phyloP scores from a whole-genome alignment of 2,113 vertebrate species.

The Anseranas semipalmata region DNA sequence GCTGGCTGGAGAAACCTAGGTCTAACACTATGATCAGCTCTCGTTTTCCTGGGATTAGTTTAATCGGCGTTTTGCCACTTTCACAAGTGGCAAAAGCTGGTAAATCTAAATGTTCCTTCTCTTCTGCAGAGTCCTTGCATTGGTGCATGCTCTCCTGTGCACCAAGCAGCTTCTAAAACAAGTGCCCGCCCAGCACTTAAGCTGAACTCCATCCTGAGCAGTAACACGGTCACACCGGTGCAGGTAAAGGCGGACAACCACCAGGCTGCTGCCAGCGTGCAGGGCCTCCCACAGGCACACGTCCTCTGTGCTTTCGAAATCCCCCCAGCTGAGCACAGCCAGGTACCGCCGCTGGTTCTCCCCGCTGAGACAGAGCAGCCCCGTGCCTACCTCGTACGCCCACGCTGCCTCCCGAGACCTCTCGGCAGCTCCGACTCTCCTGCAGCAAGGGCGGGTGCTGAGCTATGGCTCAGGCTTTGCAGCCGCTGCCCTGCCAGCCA shows the following conservation, averaged over 20 bases:
- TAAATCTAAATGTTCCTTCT: neutral
- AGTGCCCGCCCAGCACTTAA: neutral
- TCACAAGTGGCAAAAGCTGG: neutral
- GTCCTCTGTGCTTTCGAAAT: neutral
- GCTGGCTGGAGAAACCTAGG: neutral
- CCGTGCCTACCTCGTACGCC: too few species aligned
- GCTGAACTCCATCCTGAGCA: neutral
- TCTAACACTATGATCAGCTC: neutral
- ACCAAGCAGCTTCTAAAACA: neutral
- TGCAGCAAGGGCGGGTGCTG: too few species aligned
- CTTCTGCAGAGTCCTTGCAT: neutral
- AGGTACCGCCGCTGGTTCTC: too few species aligned
- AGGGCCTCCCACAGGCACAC: rapidly evolving
- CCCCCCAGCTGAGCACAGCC: neutral
- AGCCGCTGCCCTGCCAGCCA: rapidly evolving
- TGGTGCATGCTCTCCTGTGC: neutral
- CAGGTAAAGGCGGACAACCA: neutral
- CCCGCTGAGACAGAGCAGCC: too few species aligned
- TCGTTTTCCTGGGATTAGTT: neutral
- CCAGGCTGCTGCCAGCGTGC: neutral
- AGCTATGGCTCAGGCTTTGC: too few species aligned
- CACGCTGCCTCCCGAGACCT: too few species aligned
- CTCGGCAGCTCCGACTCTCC: too few species aligned
- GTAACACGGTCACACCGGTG: neutral
- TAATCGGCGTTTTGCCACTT: neutral